phyloP scores from a whole-genome alignment of 2,888 invertebrate species.

The Galeopsomyia nigrocyanea region DNA sequence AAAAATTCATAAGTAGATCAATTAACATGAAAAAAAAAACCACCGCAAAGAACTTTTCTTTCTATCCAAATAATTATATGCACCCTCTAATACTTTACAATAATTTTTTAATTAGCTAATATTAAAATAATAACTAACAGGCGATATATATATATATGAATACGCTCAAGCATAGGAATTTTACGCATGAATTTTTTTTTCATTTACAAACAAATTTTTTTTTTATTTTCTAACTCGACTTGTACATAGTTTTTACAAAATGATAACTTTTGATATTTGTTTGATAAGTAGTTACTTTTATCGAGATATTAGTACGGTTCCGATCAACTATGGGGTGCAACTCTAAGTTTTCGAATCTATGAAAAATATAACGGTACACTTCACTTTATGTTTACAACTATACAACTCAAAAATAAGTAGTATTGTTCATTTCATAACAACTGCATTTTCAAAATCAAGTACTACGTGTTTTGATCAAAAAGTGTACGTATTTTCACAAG shows the following conservation, averaged over 20 bases:
- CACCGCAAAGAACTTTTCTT: background rate
- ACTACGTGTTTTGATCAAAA: background rate
- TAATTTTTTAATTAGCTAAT: slow-evolving; percentile 40
- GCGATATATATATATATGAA: slow-evolving; percentile 30
- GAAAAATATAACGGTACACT: too few species aligned
- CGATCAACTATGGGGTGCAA: too few species aligned
- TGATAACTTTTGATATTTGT: too few species aligned
- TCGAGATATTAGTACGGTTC: too few species aligned
- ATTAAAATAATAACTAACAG: slow-evolving; percentile 44
- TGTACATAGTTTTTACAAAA: slow-evolving; percentile 30
- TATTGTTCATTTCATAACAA: background rate
- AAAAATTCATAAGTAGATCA: slow-evolving; percentile 10
- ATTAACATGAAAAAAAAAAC: slow-evolving; percentile 14
- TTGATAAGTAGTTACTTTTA: too few species aligned
- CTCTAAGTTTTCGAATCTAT: too few species aligned
- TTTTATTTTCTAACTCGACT: slow-evolving; percentile 20
- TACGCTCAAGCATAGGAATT: too few species aligned
- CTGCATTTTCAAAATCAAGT: background rate
- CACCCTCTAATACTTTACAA: slow-evolving; percentile 20
- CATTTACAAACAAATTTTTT: slow-evolving; percentile 26
- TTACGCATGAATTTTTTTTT: background rate
- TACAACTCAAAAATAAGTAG: background rate
- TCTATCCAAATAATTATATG: slow-evolving; percentile 6
- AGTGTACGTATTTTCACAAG: too few species aligned
- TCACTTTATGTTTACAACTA: too few species aligned